phyloP scores from a whole-genome alignment of 1,140 invertebrate species.

The Parapsyche elsis region DNA sequence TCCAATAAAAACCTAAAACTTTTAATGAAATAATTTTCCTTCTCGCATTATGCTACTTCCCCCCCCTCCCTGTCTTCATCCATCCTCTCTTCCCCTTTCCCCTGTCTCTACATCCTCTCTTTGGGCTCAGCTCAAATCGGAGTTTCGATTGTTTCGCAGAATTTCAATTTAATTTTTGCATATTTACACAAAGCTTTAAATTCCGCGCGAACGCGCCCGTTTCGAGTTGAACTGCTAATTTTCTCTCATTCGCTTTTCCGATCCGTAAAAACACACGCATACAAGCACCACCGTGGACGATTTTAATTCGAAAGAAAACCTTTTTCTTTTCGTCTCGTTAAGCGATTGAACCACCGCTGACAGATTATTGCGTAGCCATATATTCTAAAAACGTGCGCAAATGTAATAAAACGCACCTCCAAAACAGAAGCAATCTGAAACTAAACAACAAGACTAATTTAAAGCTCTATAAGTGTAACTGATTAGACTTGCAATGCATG shows the following conservation, averaged over 20 bases:
- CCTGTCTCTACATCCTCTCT: too few species aligned
- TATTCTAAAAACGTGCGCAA: background rate
- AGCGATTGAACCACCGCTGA: background rate
- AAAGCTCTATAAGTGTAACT: too few species aligned
- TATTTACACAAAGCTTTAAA: slow-evolving; percentile 14
- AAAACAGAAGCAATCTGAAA: background rate
- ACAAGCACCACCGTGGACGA: background rate
- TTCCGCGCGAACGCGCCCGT: background rate
- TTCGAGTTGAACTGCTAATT: background rate
- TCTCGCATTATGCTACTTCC: slow-evolving; percentile 32
- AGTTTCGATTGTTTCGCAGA: slow-evolving; percentile 30
- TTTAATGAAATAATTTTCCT: slow-evolving; percentile 47
- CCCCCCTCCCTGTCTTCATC: background rate
- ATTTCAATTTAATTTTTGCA: slow-evolving; percentile 34
- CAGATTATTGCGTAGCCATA: background rate
- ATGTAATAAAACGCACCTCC: too few species aligned
- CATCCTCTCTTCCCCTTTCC: too few species aligned
- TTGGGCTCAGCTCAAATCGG: background rate
- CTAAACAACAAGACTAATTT: background rate
- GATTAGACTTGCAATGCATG: too few species aligned
- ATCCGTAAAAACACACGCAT: too few species aligned
- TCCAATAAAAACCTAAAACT: slow-evolving; percentile 52
- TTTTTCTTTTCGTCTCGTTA: background rate
- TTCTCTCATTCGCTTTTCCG: background rate
- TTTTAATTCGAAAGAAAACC: background rate